Conservation (phyloP, 2,888 invertebrate genomes). For the Thera britannica region DNA sequence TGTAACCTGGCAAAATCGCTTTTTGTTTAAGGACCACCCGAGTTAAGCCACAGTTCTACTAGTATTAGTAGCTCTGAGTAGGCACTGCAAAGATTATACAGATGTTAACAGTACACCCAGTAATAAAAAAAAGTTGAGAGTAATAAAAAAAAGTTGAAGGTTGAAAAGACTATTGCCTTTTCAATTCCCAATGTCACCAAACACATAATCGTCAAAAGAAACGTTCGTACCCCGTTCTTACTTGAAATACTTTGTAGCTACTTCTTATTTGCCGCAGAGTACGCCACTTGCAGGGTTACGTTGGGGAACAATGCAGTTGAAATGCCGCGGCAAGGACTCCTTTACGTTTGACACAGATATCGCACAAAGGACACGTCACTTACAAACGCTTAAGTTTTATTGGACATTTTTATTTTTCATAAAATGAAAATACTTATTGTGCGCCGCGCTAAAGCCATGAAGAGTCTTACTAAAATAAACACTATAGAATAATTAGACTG, state of each 20-base stretch:
- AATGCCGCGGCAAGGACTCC: slow-evolving; percentile 72
- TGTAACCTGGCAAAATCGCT: too few relatives aligned
- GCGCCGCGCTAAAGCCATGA: background rate
- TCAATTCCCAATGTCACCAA: slow-evolving; percentile 18
- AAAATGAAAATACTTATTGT: background rate
- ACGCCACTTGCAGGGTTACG: slow-evolving; percentile 41
- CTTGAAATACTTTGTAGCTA: slow-evolving; percentile 23
- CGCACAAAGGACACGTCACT: slow-evolving; percentile 69
- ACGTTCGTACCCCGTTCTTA: slow-evolving; percentile 20
- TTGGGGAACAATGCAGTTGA: slow-evolving; percentile 65
- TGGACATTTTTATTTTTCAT: slow-evolving; percentile 22
- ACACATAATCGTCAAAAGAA: slow-evolving; percentile 28
- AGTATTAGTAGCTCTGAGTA: too few relatives aligned
- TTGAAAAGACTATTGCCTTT: background rate
- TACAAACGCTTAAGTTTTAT: slow-evolving; percentile 51
- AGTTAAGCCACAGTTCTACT: too few relatives aligned
- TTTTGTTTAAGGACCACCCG: too few relatives aligned
- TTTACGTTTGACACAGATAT: slow-evolving; percentile 68
- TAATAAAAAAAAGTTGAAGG: too few relatives aligned
- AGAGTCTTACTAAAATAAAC: background rate
- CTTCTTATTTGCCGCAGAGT: slow-evolving; percentile 27
- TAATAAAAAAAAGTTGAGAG: too few relatives aligned
- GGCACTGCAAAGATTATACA: too few relatives aligned
- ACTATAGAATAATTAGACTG: too few relatives aligned
- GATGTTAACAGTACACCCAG: too few relatives aligned